phyloP scores from a whole-genome alignment of 2,888 invertebrate genomes.

The Trichopria drosophilae region DNA sequence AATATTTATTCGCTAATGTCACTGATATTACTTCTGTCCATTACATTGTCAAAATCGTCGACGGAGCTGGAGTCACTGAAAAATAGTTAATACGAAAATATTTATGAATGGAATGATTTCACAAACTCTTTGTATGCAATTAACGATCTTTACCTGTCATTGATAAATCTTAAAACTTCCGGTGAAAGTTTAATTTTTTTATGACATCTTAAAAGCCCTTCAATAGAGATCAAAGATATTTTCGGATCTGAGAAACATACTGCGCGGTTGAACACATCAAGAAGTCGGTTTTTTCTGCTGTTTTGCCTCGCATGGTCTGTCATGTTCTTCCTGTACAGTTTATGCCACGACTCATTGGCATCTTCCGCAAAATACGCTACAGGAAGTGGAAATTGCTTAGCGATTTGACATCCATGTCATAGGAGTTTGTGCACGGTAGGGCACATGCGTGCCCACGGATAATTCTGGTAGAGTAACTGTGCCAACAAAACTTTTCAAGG shows the following conservation, averaged over 20 bases:
- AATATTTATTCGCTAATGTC: too few relatives aligned
- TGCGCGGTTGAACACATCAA: constrained; percentile 9
- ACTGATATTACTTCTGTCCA: too few relatives aligned
- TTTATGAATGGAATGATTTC: too few relatives aligned
- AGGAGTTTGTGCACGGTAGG: constrained; percentile 11
- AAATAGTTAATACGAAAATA: too few relatives aligned
- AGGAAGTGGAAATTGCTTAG: neutral
- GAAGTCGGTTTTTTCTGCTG: neutral
- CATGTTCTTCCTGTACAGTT: constrained; percentile 1
- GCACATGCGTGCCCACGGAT: constrained; percentile 5
- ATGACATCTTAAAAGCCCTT: neutral
- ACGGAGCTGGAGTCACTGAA: too few relatives aligned
- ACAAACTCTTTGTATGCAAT: too few relatives aligned
- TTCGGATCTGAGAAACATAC: constrained; percentile 6
- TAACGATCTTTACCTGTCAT: too few relatives aligned
- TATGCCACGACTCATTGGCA: constrained; percentile 7
- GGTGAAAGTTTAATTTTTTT: neutral
- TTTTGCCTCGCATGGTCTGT: constrained; percentile 3
- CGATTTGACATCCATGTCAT: constrained; percentile 7
- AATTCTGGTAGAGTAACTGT: neutral
- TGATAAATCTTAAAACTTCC: too few relatives aligned
- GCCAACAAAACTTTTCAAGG: neutral
- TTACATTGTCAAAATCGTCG: too few relatives aligned
- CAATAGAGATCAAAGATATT: constrained; percentile 2
- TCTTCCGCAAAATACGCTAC: constrained; percentile 11